Conservation (phyloP, 2,113 vertebrate genomes). For the Gymnogyps californianus region DNA sequence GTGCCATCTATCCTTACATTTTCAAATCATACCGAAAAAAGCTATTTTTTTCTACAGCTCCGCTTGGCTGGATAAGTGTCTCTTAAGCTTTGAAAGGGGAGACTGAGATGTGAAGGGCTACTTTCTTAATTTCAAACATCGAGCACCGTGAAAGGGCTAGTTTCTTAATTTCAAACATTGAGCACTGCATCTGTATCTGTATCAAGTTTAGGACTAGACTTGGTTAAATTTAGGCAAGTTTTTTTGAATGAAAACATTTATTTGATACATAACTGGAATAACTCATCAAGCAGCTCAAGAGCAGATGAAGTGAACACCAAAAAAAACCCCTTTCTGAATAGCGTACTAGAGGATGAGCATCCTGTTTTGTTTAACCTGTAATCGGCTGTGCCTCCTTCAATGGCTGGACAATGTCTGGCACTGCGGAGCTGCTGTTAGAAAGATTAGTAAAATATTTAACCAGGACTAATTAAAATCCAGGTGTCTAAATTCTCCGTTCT, state of each 20-base stretch:
- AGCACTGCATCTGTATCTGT: not conserved
- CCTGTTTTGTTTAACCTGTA: not conserved
- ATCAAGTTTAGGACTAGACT: not conserved
- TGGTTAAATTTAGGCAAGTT: not conserved
- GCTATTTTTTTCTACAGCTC: not conserved
- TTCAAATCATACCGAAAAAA: not conserved
- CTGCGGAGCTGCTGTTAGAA: not conserved
- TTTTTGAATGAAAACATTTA: not conserved
- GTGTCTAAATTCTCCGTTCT: not conserved
- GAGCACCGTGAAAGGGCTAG: not conserved
- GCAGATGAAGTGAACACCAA: not conserved
- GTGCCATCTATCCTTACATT: not conserved
- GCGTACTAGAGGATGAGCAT: not conserved
- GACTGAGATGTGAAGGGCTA: not conserved
- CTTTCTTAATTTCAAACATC: not conserved
- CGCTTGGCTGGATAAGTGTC: not conserved
- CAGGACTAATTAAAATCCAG: conserved; percentile 30
- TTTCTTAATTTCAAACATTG: not conserved
- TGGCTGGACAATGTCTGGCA: not conserved
- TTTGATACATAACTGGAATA: not conserved
- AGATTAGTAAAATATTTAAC: conserved; percentile 31
- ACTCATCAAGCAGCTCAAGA: not conserved
- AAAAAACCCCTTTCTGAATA: not conserved
- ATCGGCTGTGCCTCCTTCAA: not conserved
- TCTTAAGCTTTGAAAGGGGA: not conserved